Conservation (phyloP, 2,797 vertebrate genomes). For the Aeoliscus strigatus region DNA sequence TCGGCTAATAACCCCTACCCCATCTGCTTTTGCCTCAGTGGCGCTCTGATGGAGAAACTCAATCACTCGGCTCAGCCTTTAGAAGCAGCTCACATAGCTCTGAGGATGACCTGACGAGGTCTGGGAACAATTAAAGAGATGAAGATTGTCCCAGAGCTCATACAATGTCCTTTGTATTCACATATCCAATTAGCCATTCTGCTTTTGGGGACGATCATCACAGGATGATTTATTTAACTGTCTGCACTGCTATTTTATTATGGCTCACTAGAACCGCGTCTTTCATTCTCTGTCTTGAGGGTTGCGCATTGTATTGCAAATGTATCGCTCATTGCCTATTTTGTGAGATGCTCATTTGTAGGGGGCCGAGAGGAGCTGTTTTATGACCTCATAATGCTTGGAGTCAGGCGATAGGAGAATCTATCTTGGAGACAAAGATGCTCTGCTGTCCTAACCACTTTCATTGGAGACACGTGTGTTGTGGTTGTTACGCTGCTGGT, state of each 20-base stretch:
- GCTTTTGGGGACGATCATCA: slow-evolving; percentile 28
- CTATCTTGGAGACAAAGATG: too few species aligned
- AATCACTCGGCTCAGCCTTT: slow-evolving; percentile 21
- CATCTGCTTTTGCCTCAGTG: slow-evolving; percentile 9
- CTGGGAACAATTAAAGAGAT: slow-evolving; percentile 45
- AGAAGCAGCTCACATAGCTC: slow-evolving; percentile 31
- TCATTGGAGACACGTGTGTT: slow-evolving; percentile 36
- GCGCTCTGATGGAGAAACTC: slow-evolving; percentile 31
- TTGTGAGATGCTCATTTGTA: not conserved
- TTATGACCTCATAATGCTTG: slow-evolving; percentile 2
- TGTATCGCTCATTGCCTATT: not conserved
- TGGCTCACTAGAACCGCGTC: not conserved
- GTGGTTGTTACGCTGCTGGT: slow-evolving; percentile 38
- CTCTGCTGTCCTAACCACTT: slow-evolving; percentile 11
- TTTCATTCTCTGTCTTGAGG: slow-evolving; percentile 6
- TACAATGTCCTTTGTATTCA: slow-evolving; percentile 30
- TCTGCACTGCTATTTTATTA: slow-evolving; percentile 18
- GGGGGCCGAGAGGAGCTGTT: not conserved
- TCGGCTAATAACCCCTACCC: slow-evolving; percentile 11
- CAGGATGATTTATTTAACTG: slow-evolving; percentile 18
- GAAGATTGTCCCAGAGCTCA: slow-evolving; percentile 13
- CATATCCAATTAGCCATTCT: slow-evolving; percentile 20
- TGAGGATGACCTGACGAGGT: slow-evolving; percentile 43
- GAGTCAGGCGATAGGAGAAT: not conserved
- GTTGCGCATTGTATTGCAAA: slow-evolving; percentile 1